These are phyloP conservation scores for Idris sp. DNA, from an alignment of 1,140 invertebrate genomes.

Conservation along the genomic window DNA sequence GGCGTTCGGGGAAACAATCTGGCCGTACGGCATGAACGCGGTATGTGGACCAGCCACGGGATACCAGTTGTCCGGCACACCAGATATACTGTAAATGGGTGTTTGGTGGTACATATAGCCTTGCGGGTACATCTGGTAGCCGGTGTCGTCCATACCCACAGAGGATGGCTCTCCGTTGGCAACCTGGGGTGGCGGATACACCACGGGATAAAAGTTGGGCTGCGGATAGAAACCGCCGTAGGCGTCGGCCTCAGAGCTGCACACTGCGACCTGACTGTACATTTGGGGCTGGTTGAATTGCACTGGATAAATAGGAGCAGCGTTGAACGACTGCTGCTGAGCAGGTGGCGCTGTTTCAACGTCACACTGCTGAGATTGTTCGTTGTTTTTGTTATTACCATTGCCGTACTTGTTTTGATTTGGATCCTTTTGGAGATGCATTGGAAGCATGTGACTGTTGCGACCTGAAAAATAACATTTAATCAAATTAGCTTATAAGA, in stretches of 20 bases:
- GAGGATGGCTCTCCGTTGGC: conserved; percentile 4
- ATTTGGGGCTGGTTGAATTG: conserved; percentile 30
- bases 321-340: conserved; percentile 1
- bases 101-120: conserved; percentile 4
- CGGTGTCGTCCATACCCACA: conserved; percentile 1
- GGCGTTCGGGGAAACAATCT: conserved; percentile 3
- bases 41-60: conserved; percentile 14
- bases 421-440: conserved; percentile 7
- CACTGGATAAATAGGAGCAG: conserved; percentile 5
- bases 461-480: conserved; percentile 24
- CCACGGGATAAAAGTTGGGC: conserved; percentile 11
- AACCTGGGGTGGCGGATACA: background rate
- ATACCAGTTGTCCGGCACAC: conserved; percentile 34
- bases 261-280: conserved; percentile 22
- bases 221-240: conserved; percentile 13
- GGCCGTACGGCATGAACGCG: conserved; percentile 14
- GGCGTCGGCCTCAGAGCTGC: conserved; percentile 12
- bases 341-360: background rate
- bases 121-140: conserved; percentile 22
- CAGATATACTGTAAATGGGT: too few relatives aligned
- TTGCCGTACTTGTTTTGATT: conserved; percentile 18
- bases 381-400: conserved; percentile 1
- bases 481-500: too few relatives aligned
- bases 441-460: too few relatives aligned
- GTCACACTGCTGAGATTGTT: background rate